These are phyloP conservation scores for Carabus problematicus DNA, from an alignment of 2,888 invertebrate species.

Conservation along the genomic window DNA sequence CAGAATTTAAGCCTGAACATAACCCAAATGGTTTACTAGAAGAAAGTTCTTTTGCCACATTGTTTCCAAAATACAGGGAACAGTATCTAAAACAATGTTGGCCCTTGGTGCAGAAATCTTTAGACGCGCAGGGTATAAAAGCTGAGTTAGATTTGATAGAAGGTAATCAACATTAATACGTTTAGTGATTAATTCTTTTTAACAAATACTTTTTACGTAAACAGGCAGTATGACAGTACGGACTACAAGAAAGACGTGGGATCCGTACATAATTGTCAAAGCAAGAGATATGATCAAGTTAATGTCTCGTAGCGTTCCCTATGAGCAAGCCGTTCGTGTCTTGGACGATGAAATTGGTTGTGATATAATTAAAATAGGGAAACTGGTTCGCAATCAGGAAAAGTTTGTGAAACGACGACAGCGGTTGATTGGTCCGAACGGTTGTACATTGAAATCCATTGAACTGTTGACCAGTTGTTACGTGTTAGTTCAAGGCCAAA, in stretches of 20 bases:
- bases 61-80: slow-evolving; percentile 98
- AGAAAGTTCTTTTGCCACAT: slow-evolving; percentile 95
- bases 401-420: slow-evolving; percentile 95
- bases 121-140: slow-evolving; percentile 79
- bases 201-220: background rate
- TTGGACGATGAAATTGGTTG: slow-evolving; percentile 89
- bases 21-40: slow-evolving; percentile 88
- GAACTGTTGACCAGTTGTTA: slow-evolving; percentile 96
- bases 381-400: slow-evolving; percentile 87
- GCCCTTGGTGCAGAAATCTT: slow-evolving; percentile 89
- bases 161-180: slow-evolving; percentile 52
- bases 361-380: slow-evolving; percentile 97
- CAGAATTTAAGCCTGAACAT: slow-evolving; percentile 85
- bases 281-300: slow-evolving; percentile 96
- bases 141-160: slow-evolving; percentile 93
- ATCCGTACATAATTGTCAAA: slow-evolving; percentile 96
- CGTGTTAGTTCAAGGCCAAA: slow-evolving; percentile 95
- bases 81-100: slow-evolving; percentile 94
- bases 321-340: slow-evolving; percentile 90
- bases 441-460: slow-evolving; percentile 97
- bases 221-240: slow-evolving; percentile 86
- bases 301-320: slow-evolving; percentile 93
- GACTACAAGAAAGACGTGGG: slow-evolving; percentile 97
- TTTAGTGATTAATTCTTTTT: too few relatives aligned
- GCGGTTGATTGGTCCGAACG: slow-evolving; percentile 94